Evolutionary conservation across 2,797 vertebrate species (phyloP), one percentile per base, ranked within the genome.

Genomic region (Meda fulgida): DNA sequence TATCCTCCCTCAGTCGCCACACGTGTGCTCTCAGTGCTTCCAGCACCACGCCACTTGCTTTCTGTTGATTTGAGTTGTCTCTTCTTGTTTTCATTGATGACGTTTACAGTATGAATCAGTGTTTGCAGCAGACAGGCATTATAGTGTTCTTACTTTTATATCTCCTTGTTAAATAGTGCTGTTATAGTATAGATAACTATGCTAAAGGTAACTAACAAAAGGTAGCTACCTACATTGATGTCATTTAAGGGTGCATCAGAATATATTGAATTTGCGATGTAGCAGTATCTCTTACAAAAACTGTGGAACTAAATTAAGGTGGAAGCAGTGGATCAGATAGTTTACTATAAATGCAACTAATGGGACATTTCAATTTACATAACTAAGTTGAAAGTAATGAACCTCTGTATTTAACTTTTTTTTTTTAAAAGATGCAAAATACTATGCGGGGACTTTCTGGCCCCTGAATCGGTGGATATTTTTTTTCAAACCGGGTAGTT

Each of bases 1-100:
- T 79, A 71, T 29, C 38, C 66, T 19, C 65, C 83, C 60, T 77
- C 31, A 78, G 83, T 84, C n/a, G 1, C 66, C 43, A 78, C 75
- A 84, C 51, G 53, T 71, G 83, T 46, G 66, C 66, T 69, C 73
- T 40, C 36, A 26, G 31, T 51, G 58, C 40, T 38, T 36, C 34
- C 6, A 55, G 8, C 38, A 46, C 36, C 60, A 78, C 10, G 2
- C 2, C 9, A 21, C 51, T 71, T 46, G 26, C 65, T 69, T 58
- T 81, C 34, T 60, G 34, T 43, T 67, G 31, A 16, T 70, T 71
- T 66, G 58, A 53, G 81, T 21, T 48, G 58, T 53, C 70, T 73
- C 72, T 69, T 38, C 21, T 53, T 77, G n/a, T 66, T 78, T 23
- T 78, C 26, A 43, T 19, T 31, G 82, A 63, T 75, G 26, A 53